Evolutionary conservation across 64 coral and sea anemone species (phyloP).

Genomic region (Acropora tenuis): DNA sequence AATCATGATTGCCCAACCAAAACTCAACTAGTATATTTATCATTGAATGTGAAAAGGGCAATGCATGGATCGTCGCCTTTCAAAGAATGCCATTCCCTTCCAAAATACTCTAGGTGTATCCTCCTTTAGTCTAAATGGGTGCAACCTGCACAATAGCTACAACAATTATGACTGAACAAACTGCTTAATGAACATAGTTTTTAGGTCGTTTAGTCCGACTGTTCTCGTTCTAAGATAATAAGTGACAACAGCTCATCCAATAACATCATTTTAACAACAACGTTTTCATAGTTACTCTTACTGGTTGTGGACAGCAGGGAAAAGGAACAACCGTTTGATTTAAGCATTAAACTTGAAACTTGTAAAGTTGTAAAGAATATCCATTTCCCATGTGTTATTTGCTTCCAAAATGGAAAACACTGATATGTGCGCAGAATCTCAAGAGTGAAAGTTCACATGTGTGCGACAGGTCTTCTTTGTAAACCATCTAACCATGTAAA

Average conservation of each 20-base stretch:
- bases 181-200: no score
- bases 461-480: conserved; percentile 15
- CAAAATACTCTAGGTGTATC: neutral
- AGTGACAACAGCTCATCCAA: no score
- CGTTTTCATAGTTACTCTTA: no score
- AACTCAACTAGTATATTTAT: neutral
- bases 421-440: neutral
- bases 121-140: neutral
- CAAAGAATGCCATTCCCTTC: neutral
- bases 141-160: no score
- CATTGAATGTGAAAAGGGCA: neutral
- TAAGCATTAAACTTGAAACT: no score
- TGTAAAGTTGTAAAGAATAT: neutral
- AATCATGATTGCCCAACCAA: neutral
- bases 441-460: neutral
- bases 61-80: no score
- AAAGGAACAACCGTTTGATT: no score
- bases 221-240: no score
- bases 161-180: no score
- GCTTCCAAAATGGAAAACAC: neutral
- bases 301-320: no score
- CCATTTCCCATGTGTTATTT: neutral
- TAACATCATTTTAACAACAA: no score
- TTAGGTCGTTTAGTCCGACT: no score
- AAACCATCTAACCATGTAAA: conserved; percentile 56